Evolutionary conservation across 92 coral and sea anemone genomes (phyloP), one percentile per base, ranked within the genome.

Genomic region (Porites rus): DNA sequence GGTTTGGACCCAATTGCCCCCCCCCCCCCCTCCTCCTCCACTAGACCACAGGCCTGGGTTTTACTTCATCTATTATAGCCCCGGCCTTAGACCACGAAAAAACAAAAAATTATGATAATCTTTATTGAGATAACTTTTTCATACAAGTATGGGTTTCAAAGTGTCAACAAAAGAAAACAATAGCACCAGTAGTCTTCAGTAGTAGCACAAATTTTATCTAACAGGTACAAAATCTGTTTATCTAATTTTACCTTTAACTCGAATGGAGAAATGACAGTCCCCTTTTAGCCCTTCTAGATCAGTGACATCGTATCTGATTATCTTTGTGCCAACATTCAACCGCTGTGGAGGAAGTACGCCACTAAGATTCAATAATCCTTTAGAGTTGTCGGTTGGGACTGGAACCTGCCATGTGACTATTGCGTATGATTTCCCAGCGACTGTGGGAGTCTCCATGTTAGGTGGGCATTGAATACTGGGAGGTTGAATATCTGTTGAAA

Each of bases 311-410:
- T 90, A 90, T 31, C 63, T 59, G 10, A 90, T 60, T 56, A 38
- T 3, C 6, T 58, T 61, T 19, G 17, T 12, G 10, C 93, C 93
- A 16, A 86, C 75, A 22, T 69, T n/a, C 53, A 86, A 75, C 78
- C 54, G 60, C 10, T 87, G 67, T 61, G 94, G 88, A 25, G 87
- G 87, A 46, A 21, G 51, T 1, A 77, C 46, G 8, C 66, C 81
- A 22, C 69, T 72, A n/a, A 78, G 72, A 6, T 31, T 72, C 22
- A 81, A 80, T 8, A 53, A 25, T 14, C 65, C 67, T 10, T 87
- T 90, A 52, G 94, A 91, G 75, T 87, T 87, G 62, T 91, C 93
- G 20, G 86, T 70, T 7, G 93, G 88, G 4, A 20, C 51, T 11
- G 93, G 93, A 28, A 73, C 22, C 8, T 16, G 53, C 93, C 93